These are phyloP conservation scores for Ophioninae sp. DNA, from an alignment of 2,888 invertebrate genomes.

Conservation along the genomic window DNA sequence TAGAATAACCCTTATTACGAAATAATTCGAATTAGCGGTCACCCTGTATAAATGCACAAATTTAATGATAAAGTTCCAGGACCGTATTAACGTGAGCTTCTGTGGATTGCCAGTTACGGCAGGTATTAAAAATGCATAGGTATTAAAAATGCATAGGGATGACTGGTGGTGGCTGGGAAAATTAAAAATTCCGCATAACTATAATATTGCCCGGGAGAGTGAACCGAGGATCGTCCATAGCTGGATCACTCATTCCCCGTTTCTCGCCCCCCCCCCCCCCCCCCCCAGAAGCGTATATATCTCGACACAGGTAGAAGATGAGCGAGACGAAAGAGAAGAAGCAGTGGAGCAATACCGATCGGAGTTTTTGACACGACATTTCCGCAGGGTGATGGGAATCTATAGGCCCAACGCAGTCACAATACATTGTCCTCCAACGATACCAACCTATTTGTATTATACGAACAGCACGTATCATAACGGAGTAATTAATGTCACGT, in stretches of 20 bases:
- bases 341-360: not conserved
- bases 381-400: constrained; percentile 49
- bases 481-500: constrained; percentile 51
- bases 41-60: not conserved
- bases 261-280: not conserved
- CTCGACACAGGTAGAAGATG: not conserved
- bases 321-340: not conserved
- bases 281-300: not conserved
- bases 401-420: not conserved
- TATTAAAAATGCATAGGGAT: constrained; percentile 59
- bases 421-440: constrained; percentile 24
- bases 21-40: no score
- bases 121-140: constrained; percentile 60
- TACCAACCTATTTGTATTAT: not conserved
- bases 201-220: constrained; percentile 29
- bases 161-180: constrained; percentile 42
- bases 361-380: constrained; percentile 59
- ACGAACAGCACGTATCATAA: constrained; percentile 37
- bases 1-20: no score
- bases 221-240: not conserved
- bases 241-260: not conserved
- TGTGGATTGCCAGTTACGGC: constrained; percentile 30
- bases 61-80: not conserved
- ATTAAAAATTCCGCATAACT: constrained; percentile 61
- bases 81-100: constrained; percentile 2